Evolutionary conservation across 2,797 vertebrate genomes (phyloP), one percentile per base, ranked within the genome.

Genomic region (Cryptoprocta ferox): DNA sequence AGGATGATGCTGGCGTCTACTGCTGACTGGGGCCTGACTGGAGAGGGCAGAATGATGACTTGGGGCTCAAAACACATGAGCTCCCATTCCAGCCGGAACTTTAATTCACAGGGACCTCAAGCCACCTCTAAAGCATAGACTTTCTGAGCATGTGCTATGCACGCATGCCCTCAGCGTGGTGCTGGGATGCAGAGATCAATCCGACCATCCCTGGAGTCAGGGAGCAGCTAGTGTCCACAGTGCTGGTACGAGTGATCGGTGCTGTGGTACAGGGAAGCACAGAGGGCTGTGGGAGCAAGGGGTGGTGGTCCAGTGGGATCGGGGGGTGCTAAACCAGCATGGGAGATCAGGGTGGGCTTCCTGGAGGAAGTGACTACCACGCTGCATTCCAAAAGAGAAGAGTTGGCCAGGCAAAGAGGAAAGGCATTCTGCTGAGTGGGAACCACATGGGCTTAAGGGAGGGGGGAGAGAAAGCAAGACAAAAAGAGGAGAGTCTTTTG

Each of bases 311-410:
- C 26, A 28, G n/a, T 1, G 8, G 1, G 13, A 2, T 14, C 11
- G 19, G 9, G 6, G 4, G 10, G 45, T 42, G 37, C 37, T 80
- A 82, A 94, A 32, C 13, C 35, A 68, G 28, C 28, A 42, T 26
- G 39, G 45, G 80, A 91, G 26, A 35, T 66, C 45, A 28, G 5
- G 56, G 45, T 19, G 5, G 73, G 18, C 24, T 91, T 91, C 59
- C 90, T 50, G n/a, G 65, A 95, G 78, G 92, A 93, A 95, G 75
- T 82, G 18, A n/a, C 63, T 61, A 53, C 35, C 13, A 59, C 78
- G 28, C 24, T 66, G 48, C 35, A 21, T 91, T 93, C 24, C 11
- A 50, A 70, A 90, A 88, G 50, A 80, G 53, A 63, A 50, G 37
- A 89, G 50, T 1, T 32, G 59, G 18, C 37, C 15, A 70, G 59